Conservation (phyloP, 1,140 invertebrate species). For the Rhyacophila brunnea region DNA sequence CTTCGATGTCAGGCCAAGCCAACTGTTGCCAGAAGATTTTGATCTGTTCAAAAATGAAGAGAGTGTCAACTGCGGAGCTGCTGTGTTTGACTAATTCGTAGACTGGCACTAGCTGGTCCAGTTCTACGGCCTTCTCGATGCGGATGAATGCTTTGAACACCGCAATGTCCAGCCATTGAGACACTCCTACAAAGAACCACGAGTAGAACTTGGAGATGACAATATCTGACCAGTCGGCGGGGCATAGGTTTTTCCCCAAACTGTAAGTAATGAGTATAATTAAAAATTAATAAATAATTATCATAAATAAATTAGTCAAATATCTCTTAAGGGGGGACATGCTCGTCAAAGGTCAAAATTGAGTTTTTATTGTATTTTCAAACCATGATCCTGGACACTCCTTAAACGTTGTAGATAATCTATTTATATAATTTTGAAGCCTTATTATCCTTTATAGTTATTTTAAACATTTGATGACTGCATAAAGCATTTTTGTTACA, state of each 20-base stretch:
- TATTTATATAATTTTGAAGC: no score
- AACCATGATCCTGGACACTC: no score
- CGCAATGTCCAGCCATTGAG: conserved; percentile 89
- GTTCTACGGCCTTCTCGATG: conserved; percentile 85
- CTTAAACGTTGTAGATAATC: no score
- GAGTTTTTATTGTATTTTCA: no score
- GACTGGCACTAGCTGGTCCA: conserved; percentile 76
- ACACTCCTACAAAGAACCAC: conserved; percentile 86
- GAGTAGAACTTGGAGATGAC: conserved; percentile 72
- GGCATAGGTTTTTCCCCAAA: conserved; percentile 65
- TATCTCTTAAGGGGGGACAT: no score
- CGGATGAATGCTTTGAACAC: conserved; percentile 79
- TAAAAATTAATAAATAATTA: no score
- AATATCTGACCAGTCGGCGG: conserved; percentile 60
- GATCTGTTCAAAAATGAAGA: conserved; percentile 90
- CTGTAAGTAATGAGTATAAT: no score
- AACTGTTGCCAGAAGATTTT: conserved; percentile 93
- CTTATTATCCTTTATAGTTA: no score
- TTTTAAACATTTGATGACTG: no score
- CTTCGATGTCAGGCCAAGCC: conserved; percentile 86
- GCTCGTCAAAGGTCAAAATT: no score
- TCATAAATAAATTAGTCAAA: no score
- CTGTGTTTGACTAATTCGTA: conserved; percentile 85
- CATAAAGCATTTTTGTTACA: no score
- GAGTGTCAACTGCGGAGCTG: conserved; percentile 93